Conservation (phyloP, 2,113 vertebrate genomes). For the Lampris megalopsis region DNA sequence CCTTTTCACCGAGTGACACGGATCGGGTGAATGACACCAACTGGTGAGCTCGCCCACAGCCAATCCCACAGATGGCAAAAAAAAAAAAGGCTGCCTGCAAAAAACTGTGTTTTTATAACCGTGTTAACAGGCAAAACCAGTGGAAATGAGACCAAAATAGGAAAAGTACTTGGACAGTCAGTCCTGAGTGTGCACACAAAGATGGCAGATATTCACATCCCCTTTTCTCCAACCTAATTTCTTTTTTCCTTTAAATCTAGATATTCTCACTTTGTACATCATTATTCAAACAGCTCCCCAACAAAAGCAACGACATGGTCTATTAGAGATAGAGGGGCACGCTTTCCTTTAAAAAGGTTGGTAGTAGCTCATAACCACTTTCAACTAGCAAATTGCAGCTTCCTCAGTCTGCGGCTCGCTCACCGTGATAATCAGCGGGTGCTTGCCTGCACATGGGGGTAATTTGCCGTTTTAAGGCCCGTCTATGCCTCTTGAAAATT, state of each 20-base stretch:
- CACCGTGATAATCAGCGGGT: conserved; percentile 73
- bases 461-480: conserved; percentile 79
- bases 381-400: conserved; percentile 79
- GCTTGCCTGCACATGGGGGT: conserved; percentile 66
- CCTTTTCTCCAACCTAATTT: background rate
- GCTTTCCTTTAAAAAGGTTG: conserved; percentile 45
- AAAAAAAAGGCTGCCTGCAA: conserved; percentile 52
- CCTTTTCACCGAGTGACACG: conserved; percentile 53
- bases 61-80: conserved; percentile 62
- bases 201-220: conserved; percentile 22
- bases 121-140: conserved; percentile 54
- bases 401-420: conserved; percentile 74
- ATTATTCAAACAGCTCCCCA: conserved; percentile 43
- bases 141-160: conserved; percentile 43
- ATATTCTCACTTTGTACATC: conserved; percentile 57
- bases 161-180: conserved; percentile 15
- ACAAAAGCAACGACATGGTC: conserved; percentile 68
- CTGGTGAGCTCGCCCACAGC: conserved; percentile 69
- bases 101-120: conserved; percentile 61
- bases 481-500: conserved; percentile 74
- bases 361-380: conserved; percentile 58
- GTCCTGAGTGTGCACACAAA: conserved; percentile 9
- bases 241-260: conserved; percentile 15
- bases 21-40: conserved; percentile 65
- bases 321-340: conserved; percentile 69